A percentile compares a stretch with the other conserved stretches of the same genome.
Conservation (phyloP, 2,797 vertebrate species). For the Urosaurus nigricauda region DNA sequence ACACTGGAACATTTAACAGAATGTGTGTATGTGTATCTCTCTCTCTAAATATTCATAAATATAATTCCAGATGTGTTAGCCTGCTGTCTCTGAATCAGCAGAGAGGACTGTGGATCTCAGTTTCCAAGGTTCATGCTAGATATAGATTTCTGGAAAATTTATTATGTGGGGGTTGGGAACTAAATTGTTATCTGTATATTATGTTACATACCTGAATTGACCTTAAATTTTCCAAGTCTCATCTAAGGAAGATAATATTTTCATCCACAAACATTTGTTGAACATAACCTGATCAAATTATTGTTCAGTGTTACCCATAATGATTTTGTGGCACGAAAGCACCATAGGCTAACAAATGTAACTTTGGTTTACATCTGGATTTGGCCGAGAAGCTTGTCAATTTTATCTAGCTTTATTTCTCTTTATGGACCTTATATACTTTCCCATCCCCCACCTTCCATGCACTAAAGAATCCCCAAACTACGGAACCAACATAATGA, state of each 20-base stretch:
- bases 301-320: background rate
- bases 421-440: background rate
- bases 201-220: background rate
- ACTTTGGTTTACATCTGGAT: background rate
- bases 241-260: background rate
- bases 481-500: slow-evolving; percentile 46
- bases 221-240: background rate
- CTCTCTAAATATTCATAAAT: slow-evolving; percentile 52
- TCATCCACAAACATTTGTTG: background rate
- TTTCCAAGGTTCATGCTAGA: background rate
- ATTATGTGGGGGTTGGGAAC: slow-evolving; percentile 37
- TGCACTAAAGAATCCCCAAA: background rate
- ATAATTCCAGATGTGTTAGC: slow-evolving; percentile 19
- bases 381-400: background rate
- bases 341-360: background rate
- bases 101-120: background rate
- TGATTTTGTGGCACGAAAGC: accelerated
- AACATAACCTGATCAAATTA: background rate
- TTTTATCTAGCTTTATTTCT: background rate
- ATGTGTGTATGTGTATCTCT: slow-evolving; percentile 48
- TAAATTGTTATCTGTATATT: background rate
- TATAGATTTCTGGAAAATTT: background rate
- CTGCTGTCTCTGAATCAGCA: background rate
- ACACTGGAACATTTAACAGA: slow-evolving; percentile 22
- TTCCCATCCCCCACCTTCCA: background rate